These are phyloP conservation scores for Hemibagrus guttatus DNA, from an alignment of 2,797 vertebrate species.

Conservation along the genomic window DNA sequence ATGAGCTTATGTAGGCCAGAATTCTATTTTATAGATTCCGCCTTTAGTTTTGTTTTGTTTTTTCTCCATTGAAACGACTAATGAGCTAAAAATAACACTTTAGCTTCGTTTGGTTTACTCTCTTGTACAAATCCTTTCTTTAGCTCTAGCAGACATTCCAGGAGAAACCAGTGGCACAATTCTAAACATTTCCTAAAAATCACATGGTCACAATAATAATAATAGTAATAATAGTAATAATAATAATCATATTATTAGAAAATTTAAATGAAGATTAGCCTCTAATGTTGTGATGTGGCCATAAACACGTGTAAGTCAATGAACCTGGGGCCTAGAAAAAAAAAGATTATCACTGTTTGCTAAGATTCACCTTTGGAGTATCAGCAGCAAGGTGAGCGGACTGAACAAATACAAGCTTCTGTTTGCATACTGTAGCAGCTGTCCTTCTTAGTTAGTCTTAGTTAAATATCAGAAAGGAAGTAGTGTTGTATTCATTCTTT, in stretches of 20 bases:
- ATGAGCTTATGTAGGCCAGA: not conserved
- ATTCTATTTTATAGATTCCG: not conserved
- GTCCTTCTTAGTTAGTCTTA: not conserved
- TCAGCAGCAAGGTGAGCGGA: not conserved
- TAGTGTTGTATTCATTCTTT: not conserved
- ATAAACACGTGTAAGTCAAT: not conserved
- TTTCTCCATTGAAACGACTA: not conserved
- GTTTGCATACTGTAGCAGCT: not conserved
- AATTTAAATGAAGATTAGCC: not conserved
- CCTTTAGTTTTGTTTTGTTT: not conserved
- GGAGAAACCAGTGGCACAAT: not conserved
- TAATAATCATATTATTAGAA: not conserved
- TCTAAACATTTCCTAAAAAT: not conserved
- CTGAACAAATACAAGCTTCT: not conserved
- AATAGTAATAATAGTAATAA: too few species aligned
- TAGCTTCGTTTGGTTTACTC: not conserved
- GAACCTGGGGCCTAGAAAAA: not conserved
- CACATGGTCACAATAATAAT: too few species aligned
- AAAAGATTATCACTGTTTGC: not conserved
- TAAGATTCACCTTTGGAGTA: not conserved
- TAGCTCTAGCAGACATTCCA: not conserved
- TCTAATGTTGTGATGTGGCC: not conserved
- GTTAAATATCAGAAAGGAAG: not conserved
- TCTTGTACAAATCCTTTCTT: not conserved
- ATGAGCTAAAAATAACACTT: not conserved